These are phyloP conservation scores for Parnassius mnemosyne DNA, from an alignment of 2,888 invertebrate species.

Conservation along the genomic window DNA sequence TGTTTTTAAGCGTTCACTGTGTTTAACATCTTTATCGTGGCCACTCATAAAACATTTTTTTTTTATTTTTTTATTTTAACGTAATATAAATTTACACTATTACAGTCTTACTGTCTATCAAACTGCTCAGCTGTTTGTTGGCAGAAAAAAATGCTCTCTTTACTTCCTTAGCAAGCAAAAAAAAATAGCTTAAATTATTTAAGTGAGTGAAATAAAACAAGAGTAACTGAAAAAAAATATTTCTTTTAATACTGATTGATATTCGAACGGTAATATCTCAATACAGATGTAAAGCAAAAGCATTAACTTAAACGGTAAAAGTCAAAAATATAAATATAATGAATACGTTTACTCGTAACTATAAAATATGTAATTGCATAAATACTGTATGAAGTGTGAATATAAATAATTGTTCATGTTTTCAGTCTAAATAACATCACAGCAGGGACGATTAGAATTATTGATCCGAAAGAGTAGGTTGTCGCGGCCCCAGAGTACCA, in stretches of 20 bases:
- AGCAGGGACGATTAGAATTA: slow-evolving; percentile 88
- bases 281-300: slow-evolving; percentile 18
- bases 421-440: slow-evolving; percentile 81
- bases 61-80: too few relatives aligned
- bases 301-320: slow-evolving; percentile 23
- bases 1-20: too few relatives aligned
- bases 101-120: too few relatives aligned
- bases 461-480: slow-evolving; percentile 91
- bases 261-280: slow-evolving; percentile 24
- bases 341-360: slow-evolving; percentile 17
- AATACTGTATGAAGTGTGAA: slow-evolving; percentile 38
- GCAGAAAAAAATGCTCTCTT: too few relatives aligned
- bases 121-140: too few relatives aligned
- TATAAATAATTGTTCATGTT: slow-evolving; percentile 37
- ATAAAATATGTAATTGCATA: slow-evolving; percentile 33
- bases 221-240: slow-evolving; percentile 20
- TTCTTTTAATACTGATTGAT: slow-evolving; percentile 30
- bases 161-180: too few relatives aligned
- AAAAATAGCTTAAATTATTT: not conserved
- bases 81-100: too few relatives aligned
- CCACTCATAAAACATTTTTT: too few relatives aligned
- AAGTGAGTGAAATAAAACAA: slow-evolving; percentile 1
- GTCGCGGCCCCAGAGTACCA: slow-evolving; percentile 93
- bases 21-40: too few relatives aligned
- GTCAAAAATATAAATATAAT: slow-evolving; percentile 25